A percentile compares a stretch with the other conserved stretches of the same genome.
These are phyloP conservation scores for Crenichthys baileyi DNA, from an alignment of 2,797 vertebrate genomes.

Conservation along the genomic window DNA sequence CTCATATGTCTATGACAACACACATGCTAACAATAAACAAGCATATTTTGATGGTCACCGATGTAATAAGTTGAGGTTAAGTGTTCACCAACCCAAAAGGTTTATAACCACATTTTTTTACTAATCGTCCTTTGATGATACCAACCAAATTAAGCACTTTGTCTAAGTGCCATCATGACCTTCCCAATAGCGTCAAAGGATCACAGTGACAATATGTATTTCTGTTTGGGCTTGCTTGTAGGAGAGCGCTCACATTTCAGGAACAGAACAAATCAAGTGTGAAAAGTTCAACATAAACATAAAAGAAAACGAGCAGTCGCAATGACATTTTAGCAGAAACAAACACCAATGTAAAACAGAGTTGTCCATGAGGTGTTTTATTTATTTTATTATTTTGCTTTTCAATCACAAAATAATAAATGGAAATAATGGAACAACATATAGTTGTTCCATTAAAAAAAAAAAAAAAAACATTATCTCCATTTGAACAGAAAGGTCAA, in stretches of 20 bases:
- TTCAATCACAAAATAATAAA: slow-evolving; percentile 18
- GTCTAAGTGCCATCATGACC: slow-evolving; percentile 21
- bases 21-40: slow-evolving; percentile 5
- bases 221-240: slow-evolving; percentile 4
- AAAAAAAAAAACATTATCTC: slow-evolving; percentile 53
- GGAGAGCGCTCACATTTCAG: slow-evolving; percentile 69
- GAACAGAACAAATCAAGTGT: slow-evolving; percentile 82
- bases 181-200: slow-evolving; percentile 26
- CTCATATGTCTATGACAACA: slow-evolving; percentile 32
- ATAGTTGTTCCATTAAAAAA: slow-evolving; percentile 54
- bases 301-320: slow-evolving; percentile 79
- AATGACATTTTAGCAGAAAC: slow-evolving; percentile 83
- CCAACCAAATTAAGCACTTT: neutral
- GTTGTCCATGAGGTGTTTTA: slow-evolving; percentile 72
- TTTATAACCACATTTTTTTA: neutral
- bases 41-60: slow-evolving; percentile 26
- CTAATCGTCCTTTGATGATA: neutral
- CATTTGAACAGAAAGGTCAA: slow-evolving; percentile 67
- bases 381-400: slow-evolving; percentile 63
- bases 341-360: slow-evolving; percentile 71
- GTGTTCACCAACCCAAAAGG: slow-evolving; percentile 16
- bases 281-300: slow-evolving; percentile 85
- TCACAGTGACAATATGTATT: slow-evolving; percentile 17
- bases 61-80: slow-evolving; percentile 13
- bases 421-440: too few relatives aligned